Base-by-base conservation (phyloP, 1,140 invertebrate genomes). In the Heterodera schachtii region DNA sequence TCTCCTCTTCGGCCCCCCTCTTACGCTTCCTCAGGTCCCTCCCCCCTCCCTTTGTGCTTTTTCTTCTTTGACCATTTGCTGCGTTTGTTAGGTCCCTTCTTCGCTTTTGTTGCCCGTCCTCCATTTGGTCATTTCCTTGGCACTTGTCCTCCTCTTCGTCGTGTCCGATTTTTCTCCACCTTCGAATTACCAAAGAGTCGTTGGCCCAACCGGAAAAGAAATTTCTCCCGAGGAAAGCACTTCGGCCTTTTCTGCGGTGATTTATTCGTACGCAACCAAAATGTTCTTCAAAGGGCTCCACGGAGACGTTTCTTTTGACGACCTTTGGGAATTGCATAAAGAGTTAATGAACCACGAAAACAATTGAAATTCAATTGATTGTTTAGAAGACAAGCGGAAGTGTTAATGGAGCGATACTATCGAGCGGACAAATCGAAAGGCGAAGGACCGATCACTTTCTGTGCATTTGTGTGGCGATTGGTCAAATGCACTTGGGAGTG, bases 251-350 rank as follows among this genome's bases (percentile, higher is more conserved):
- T 75, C 70, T 64, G 46, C 52, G 3, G n/a, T 81, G 31, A 67
- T 71, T 44, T 81, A 75, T 81, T 81, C 74, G 52, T 81, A 81
- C 47, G 73, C 75, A 4, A 60, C 49, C n/a, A 47, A 77, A 77
- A 81, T 81, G 75, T 52, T 81, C 77, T 81, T 52, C 31, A 49
- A 60, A 21, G 80, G 80, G 43, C 52, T 81, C 1, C 49, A 47
- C n/a, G 73, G 73, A 31, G 57, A 57, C 46, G 64, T 81, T 21
- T 49, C 69, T 66, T 81, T 81, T 49, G 80, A 81, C 2, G 73
- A 81, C 21, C 66, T 81, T n/a, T 81, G 80, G 80, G 57, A 66
- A 41, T 69, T 81, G 44, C 74, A 77, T 44, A 76, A 77, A 44
- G 43, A 67, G 80, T 81, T 16, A 64, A 57, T 52, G 49, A 52